Conservation (phyloP, 2,888 invertebrate species). For the Drosophila nr. medialis region DNA sequence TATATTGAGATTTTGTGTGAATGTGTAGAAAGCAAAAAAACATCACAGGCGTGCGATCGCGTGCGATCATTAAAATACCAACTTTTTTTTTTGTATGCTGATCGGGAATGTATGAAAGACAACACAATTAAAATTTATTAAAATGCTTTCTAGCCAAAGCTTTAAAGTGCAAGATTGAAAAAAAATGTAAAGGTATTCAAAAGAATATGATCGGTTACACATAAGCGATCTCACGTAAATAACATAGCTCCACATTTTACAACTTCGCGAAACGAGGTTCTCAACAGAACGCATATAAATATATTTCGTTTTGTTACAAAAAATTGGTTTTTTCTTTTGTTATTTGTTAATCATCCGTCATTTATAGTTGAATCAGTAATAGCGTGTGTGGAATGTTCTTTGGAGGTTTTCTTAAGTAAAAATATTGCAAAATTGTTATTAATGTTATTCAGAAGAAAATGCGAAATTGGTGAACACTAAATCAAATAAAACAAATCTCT, state of each 20-base stretch:
- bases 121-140: not conserved
- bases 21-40: conserved; percentile 5
- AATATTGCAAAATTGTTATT: not conserved
- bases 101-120: not conserved
- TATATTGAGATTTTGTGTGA: not conserved
- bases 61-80: conserved; percentile 19
- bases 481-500: not conserved
- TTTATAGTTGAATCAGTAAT: not conserved
- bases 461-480: not conserved
- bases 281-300: not conserved
- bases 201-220: not conserved
- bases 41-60: not conserved
- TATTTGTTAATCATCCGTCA: not conserved
- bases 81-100: not conserved
- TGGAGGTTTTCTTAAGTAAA: not conserved
- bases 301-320: not conserved
- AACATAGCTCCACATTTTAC: not conserved
- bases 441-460: not conserved
- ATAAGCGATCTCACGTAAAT: not conserved
- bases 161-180: not conserved
- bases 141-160: not conserved
- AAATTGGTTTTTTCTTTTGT: not conserved
- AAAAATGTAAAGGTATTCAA: not conserved
- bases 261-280: not conserved
- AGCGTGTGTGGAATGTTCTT: not conserved